phyloP scores from a whole-genome alignment of 2,888 invertebrate genomes.

The Argynnis bischoffii region DNA sequence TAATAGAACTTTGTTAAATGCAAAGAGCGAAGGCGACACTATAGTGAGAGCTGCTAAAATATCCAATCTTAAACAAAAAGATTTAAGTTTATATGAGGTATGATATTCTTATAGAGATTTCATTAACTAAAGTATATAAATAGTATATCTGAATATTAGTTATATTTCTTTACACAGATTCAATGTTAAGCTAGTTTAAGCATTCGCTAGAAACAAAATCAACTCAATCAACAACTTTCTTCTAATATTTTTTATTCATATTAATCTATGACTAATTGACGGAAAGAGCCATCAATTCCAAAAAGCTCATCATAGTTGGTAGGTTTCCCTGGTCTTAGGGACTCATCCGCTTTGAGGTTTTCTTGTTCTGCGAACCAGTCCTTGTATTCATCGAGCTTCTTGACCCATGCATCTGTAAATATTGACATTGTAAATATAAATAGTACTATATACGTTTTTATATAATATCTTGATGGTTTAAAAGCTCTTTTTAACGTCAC shows the following conservation, averaged over 20 bases:
- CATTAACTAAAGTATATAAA: too few species aligned
- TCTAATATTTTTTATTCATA: neutral
- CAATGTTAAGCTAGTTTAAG: neutral
- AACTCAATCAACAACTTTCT: neutral
- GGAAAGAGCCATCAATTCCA: constrained; percentile 94
- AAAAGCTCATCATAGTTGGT: constrained; percentile 93
- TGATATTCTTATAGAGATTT: too few species aligned
- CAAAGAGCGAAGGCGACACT: neutral
- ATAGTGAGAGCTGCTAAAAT: neutral
- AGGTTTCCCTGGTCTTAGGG: constrained; percentile 91
- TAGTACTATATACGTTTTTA: neutral
- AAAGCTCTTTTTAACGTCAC: too few species aligned
- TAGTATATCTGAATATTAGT: too few species aligned
- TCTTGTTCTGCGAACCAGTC: constrained; percentile 93
- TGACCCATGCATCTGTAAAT: constrained; percentile 87
- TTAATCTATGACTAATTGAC: constrained; percentile 91
- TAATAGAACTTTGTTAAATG: neutral
- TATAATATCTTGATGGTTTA: neutral
- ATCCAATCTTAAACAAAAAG: too few species aligned
- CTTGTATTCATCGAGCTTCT: constrained; percentile 88
- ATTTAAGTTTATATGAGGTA: too few species aligned
- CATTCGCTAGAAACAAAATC: neutral
- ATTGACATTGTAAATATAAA: constrained; percentile 13
- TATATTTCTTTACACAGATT: too few species aligned
- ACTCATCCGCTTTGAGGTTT: constrained; percentile 88